Percentiles rank a stretch among this genome's conserved stretches.
phyloP scores from a whole-genome alignment of 2,888 invertebrate species.

The Watsonalla binaria region DNA sequence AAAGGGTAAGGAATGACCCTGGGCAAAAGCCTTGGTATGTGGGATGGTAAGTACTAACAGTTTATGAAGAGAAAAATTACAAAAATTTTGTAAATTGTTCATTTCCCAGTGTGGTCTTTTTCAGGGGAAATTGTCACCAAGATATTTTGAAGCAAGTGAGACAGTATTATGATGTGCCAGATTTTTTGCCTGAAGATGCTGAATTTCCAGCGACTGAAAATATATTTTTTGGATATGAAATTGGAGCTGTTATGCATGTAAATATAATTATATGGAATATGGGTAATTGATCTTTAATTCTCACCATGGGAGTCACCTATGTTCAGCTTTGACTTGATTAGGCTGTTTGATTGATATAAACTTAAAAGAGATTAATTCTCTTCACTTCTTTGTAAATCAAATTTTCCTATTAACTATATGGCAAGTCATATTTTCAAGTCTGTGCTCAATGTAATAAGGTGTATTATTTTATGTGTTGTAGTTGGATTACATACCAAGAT shows the following conservation, averaged over 20 bases:
- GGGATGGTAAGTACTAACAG: slow-evolving; percentile 89
- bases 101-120: slow-evolving; percentile 18
- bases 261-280: slow-evolving; percentile 35
- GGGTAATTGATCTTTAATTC: too few species aligned
- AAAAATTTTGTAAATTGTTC: slow-evolving; percentile 1
- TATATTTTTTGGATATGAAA: slow-evolving; percentile 94
- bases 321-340: too few species aligned
- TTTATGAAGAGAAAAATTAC: background rate
- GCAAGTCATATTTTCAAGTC: background rate
- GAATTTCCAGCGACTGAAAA: slow-evolving; percentile 93
- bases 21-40: slow-evolving; percentile 91
- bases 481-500: slow-evolving; percentile 93
- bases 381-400: too few species aligned
- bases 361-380: too few species aligned
- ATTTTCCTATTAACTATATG: too few species aligned
- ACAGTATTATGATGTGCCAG: slow-evolving; percentile 87
- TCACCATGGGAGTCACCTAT: too few species aligned
- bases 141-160: slow-evolving; percentile 85
- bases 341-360: too few species aligned
- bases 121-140: slow-evolving; percentile 92
- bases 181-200: slow-evolving; percentile 92
- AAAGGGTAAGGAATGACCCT: slow-evolving; percentile 79
- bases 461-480: slow-evolving; percentile 48
- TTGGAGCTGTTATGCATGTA: slow-evolving; percentile 95
- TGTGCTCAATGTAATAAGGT: background rate